Conservation (phyloP, 1,140 invertebrate genomes). For the Olivierus martensii region DNA sequence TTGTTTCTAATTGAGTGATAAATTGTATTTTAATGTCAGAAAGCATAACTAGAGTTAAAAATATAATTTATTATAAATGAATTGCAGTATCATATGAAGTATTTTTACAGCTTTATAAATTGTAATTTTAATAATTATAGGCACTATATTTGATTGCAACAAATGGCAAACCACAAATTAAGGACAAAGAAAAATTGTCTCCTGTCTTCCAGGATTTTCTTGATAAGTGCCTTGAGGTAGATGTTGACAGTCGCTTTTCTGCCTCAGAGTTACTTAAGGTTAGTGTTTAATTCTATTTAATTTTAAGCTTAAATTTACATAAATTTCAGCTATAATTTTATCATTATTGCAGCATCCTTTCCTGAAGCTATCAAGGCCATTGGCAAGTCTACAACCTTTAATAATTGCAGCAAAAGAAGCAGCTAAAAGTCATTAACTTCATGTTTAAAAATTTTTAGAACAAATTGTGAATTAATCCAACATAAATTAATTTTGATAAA, state of each 20-base stretch:
- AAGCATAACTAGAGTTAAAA: too few relatives aligned
- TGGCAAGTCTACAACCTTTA: slow-evolving; percentile 69
- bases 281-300: neutral
- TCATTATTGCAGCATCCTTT: slow-evolving; percentile 62
- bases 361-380: slow-evolving; percentile 65
- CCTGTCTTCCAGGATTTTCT: slow-evolving; percentile 38
- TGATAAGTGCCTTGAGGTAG: slow-evolving; percentile 66
- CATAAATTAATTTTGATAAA: too few relatives aligned
- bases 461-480: too few relatives aligned
- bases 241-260: slow-evolving; percentile 71
- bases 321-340: neutral
- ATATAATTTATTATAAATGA: too few relatives aligned
- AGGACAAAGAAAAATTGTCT: slow-evolving; percentile 67
- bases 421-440: slow-evolving; percentile 39
- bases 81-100: too few relatives aligned
- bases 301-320: neutral
- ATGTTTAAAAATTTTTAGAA: too few relatives aligned
- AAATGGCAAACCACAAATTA: slow-evolving; percentile 82
- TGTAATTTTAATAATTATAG: too few relatives aligned
- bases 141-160: slow-evolving; percentile 93
- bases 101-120: too few relatives aligned
- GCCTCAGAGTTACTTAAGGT: slow-evolving; percentile 55
- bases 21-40: too few relatives aligned
- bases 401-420: slow-evolving; percentile 77
- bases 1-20: too few relatives aligned